These are phyloP conservation scores for Aplodontia rufa DNA, from an alignment of 2,113 vertebrate genomes.

Conservation along the genomic window DNA sequence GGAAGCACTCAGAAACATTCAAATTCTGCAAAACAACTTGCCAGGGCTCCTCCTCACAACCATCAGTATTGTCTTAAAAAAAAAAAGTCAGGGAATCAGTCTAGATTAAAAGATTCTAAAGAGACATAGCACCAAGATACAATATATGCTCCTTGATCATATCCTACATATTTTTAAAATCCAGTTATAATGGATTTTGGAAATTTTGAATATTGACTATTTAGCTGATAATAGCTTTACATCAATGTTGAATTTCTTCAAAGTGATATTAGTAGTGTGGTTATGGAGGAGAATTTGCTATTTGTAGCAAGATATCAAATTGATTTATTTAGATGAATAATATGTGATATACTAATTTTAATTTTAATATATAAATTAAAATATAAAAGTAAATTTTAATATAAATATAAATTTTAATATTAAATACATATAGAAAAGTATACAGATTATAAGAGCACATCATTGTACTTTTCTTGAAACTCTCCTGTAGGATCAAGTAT, in stretches of 20 bases:
- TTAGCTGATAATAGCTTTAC: neutral
- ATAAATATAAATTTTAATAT: too few species aligned
- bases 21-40: constrained; percentile 23
- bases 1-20: neutral
- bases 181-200: neutral
- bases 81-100: neutral
- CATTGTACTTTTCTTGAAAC: neutral
- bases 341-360: neutral
- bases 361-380: too few species aligned
- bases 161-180: neutral
- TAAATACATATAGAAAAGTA: neutral
- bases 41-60: neutral
- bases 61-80: neutral
- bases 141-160: neutral
- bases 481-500: neutral
- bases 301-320: neutral
- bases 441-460: neutral
- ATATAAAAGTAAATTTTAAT: too few species aligned
- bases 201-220: neutral
- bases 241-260: neutral
- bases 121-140: neutral
- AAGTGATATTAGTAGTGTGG: neutral
- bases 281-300: neutral
- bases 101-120: neutral
- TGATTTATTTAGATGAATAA: neutral